A percentile compares a stretch with the other conserved stretches of the same genome.
Evolutionary conservation across 2,113 vertebrate species (phyloP).

Genomic region (Shinisaurus crocodilurus): DNA sequence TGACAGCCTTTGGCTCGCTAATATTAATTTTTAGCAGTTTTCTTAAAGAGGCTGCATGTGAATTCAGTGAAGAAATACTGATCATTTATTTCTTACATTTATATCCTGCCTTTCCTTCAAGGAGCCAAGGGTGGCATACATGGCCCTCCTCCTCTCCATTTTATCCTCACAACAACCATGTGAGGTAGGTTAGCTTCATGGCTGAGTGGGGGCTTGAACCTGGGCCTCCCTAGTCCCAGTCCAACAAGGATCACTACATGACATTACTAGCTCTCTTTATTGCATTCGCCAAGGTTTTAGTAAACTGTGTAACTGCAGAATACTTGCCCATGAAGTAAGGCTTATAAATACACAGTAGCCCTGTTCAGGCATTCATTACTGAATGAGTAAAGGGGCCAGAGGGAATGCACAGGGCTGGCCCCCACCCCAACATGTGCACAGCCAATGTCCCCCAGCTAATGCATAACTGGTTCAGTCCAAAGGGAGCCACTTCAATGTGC

Average conservation of each 20-base stretch:
- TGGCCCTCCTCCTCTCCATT: no score
- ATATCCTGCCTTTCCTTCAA: no score
- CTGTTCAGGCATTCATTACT: neutral
- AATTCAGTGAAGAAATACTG: neutral
- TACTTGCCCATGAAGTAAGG: constrained; percentile 32
- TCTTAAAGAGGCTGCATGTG: neutral
- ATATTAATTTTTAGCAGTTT: constrained; percentile 20
- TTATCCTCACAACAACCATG: no score
- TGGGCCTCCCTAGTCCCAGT: no score
- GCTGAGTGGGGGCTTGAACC: no score
- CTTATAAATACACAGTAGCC: constrained; percentile 8
- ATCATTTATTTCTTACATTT: no score
- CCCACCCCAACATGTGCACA: no score
- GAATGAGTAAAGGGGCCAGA: neutral
- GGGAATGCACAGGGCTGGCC: neutral
- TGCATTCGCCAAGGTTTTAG: constrained; percentile 4
- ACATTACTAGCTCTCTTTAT: neutral
- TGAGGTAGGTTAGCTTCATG: no score
- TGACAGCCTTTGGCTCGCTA: neutral
- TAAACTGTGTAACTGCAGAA: constrained; percentile 29
- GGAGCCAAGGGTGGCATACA: no score
- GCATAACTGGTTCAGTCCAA: neutral
- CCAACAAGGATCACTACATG: no score
- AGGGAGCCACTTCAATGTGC: neutral
- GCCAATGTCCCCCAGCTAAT: neutral